Percentiles rank a stretch among this genome's conserved stretches.
phyloP scores from a whole-genome alignment of 1,140 invertebrate species.

The Drosophila tani region DNA sequence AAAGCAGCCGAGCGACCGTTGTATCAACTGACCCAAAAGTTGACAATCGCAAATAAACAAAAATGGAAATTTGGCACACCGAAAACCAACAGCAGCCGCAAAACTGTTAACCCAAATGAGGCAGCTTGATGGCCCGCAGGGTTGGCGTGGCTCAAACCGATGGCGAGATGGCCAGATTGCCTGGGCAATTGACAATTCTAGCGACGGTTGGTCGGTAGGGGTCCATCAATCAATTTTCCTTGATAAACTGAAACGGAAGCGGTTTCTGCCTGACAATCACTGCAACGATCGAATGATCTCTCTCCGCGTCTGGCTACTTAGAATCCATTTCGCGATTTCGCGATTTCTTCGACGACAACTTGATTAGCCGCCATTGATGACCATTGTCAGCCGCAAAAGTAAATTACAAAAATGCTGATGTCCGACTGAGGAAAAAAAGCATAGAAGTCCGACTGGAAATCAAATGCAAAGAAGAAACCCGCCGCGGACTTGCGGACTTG shows the following conservation, averaged over 20 bases:
- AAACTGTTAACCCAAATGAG: conserved; percentile 61
- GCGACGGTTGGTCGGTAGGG: conserved; percentile 22
- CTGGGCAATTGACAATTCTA: conserved; percentile 44
- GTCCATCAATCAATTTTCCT: conserved; percentile 70
- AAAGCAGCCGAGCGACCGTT: conserved; percentile 24
- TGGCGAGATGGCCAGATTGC: conserved; percentile 21
- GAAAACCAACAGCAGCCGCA: conserved; percentile 40
- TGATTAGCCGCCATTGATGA: conserved; percentile 66
- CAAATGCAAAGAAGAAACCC: conserved; percentile 14
- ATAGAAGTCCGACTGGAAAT: conserved; percentile 22
- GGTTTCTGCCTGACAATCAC: conserved; percentile 70
- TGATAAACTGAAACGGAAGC: conserved; percentile 79
- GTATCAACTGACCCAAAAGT: conserved; percentile 68
- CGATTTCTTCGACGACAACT: conserved; percentile 78
- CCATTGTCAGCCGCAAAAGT: conserved; percentile 73
- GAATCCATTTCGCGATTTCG: conserved; percentile 68
- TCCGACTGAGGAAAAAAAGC: conserved; percentile 33
- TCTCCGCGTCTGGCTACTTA: conserved; percentile 49
- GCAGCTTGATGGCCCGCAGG: conserved; percentile 20
- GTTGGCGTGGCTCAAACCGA: conserved; percentile 24
- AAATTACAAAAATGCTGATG: conserved; percentile 58
- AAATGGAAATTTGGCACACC: conserved; percentile 74
- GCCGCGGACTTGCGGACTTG: conserved; percentile 17
- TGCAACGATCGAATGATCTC: conserved; percentile 46
- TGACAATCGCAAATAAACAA: conserved; percentile 67